Percentiles rank a stretch among this genome's conserved stretches.
Evolutionary conservation across 2,113 vertebrate species (phyloP).

Genomic region (Phoxinus phoxinus): DNA sequence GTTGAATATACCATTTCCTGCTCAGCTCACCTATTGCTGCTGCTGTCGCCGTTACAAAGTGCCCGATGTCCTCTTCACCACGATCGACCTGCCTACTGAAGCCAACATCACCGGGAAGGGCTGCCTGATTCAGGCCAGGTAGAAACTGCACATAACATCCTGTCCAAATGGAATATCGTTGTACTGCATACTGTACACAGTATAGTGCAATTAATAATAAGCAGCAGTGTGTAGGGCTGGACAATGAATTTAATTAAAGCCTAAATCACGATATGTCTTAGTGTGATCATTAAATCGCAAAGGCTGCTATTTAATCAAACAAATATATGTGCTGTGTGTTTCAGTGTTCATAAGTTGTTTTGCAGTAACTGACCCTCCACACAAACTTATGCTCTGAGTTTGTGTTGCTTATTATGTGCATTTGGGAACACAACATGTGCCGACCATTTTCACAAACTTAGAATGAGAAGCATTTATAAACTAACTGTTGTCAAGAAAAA

Average conservation of each 20-base stretch:
- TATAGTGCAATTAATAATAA: neutral
- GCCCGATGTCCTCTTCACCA: slow-evolving; percentile 87
- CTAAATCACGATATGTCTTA: too few species aligned
- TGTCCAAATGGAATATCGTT: neutral
- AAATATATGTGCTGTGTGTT: neutral
- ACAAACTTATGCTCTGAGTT: too few species aligned
- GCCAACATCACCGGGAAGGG: slow-evolving; percentile 84
- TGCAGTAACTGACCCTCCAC: too few species aligned
- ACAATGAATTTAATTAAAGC: neutral
- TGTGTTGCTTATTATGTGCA: too few species aligned
- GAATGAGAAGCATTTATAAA: too few species aligned
- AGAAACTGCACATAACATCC: neutral
- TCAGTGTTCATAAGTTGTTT: neutral
- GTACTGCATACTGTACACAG: neutral
- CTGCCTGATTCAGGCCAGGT: slow-evolving; percentile 91
- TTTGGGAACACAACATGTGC: too few species aligned
- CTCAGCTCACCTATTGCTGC: slow-evolving; percentile 93
- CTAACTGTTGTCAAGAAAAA: too few species aligned
- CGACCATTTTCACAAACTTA: too few species aligned
- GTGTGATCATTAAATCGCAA: neutral
- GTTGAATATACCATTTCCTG: slow-evolving; percentile 97
- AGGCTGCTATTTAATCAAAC: neutral
- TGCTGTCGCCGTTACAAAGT: slow-evolving; percentile 93
- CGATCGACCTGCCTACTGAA: slow-evolving; percentile 83
- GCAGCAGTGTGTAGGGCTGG: neutral